Evolutionary conservation across 2,113 vertebrate species (phyloP), one percentile per base, ranked within the genome.

Genomic region (Grammomys surdaster): DNA sequence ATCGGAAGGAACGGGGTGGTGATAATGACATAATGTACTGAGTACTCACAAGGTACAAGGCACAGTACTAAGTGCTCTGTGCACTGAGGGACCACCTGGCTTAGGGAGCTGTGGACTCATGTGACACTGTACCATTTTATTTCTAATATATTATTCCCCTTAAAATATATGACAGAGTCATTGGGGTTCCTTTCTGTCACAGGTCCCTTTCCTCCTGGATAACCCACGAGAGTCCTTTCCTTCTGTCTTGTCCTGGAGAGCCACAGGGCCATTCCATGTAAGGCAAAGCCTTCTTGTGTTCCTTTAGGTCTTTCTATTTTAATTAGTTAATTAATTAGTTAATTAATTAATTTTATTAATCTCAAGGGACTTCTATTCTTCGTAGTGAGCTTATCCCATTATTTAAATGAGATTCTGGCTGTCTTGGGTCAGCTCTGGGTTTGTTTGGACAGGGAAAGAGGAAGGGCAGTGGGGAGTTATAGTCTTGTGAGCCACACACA

Each of bases 181-280:
- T 24, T 7, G 46, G 46, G 65, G n/a, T 20, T 10, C 22, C 69
- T 16, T 19, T 24, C 20, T 26, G 33, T 63, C 46, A 4, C 13
- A 69, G 28, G 5, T 6, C 48, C 31, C 58, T 48, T 72, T 89
- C 48, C 19, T 14, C 5, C 60, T 11, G 63, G 40, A 6, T 20
- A 1, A 31, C 40, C 28, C 36, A 0, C 0, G 0, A 9, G 24
- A 7, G 40, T 36, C 14, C 4, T 33, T 58, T 73, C 28, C 54
- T 48, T 60, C 24, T 3, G 0, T 3, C 33, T 51, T 2, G 0
- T 5, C 17, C 22, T 43, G 56, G 65, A 51, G 70, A 77, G 46
- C 3, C 0, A 0, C 2, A 11, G 40, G 56, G 6, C 43, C 40
- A 8, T 20, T 69, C 56, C 16, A 3, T 9, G 6, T 9, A 4